Evolutionary conservation across 2,888 invertebrate species (phyloP), one percentile per base, ranked within the genome.

Genomic region (Coleophora deauratella): DNA sequence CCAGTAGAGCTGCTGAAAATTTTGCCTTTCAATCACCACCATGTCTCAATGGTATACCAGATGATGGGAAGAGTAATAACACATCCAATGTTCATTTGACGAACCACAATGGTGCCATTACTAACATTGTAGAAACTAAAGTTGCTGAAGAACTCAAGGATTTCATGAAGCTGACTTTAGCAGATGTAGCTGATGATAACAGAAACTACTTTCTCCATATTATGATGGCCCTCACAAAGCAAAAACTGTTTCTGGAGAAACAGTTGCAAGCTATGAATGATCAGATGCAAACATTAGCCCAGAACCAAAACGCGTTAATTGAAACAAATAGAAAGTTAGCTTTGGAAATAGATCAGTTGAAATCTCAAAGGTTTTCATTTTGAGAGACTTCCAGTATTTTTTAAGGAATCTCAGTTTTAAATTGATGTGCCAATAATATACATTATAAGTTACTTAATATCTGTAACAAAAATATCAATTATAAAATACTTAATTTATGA

Each of bases 201-300:
- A 66, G 74, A 40, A 79, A 80, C 51, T 78, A 79, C 57, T 85
- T 79, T 47, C 66, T 84, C 0, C 76, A 78, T 41, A 69, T 82
- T n/a, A 84, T 82, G 76, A 79, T 86, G 79, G 77, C 75, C 27
- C 59, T 86, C 12, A 85, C 85, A 1, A 86, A 86, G 52, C 84
- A 85, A 45, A 79, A 82, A 45, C 47, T 86, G 44, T 84, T 68
- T 61, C 61, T 86, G 37, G 84, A 86, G 45, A 85, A 85, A 43
- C 77, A 85, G 43, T 52, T 86, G 27, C 40, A 58, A 2, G 57
- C 50, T 1, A 66, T 86, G 63, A 69, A 55, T 48, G 67, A 72
- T 10, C 74, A 81, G 50, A 64, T 86, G 44, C 61, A 75, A 37
- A 62, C 55, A 42, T 56, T 84, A 45, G 57, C 68, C 33, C 69